Conservation (phyloP, 1,140 invertebrate species). For the Protaetia brevitarsis region DNA sequence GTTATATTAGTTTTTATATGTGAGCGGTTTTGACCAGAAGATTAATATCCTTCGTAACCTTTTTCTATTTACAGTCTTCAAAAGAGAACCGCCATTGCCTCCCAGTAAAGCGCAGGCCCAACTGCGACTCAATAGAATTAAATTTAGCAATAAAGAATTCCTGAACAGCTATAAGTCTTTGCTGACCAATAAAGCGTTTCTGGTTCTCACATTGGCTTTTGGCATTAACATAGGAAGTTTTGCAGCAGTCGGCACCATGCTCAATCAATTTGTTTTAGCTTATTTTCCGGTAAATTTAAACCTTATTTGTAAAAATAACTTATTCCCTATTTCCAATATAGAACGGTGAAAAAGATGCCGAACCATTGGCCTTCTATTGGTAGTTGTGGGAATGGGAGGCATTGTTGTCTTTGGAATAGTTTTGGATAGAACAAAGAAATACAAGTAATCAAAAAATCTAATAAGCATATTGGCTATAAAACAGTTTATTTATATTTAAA, state of each 20-base stretch:
- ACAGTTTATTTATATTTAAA: slow-evolving; percentile 28
- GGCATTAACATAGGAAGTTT: slow-evolving; percentile 37
- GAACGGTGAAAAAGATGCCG: slow-evolving; percentile 54
- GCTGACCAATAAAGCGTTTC: slow-evolving; percentile 31
- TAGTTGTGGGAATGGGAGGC: slow-evolving; percentile 66
- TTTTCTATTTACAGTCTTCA: neutral
- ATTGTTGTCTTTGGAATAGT: slow-evolving; percentile 66
- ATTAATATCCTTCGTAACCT: neutral
- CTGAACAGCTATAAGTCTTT: slow-evolving; percentile 25
- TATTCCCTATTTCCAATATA: slow-evolving; percentile 22
- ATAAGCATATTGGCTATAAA: too few species aligned
- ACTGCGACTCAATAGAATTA: neutral
- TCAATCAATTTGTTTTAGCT: slow-evolving; percentile 34
- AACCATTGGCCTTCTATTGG: too few species aligned
- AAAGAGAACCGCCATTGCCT: neutral
- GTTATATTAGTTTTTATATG: slow-evolving; percentile 6
- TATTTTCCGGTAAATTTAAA: slow-evolving; percentile 34
- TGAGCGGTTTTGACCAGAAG: neutral
- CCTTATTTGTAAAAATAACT: neutral
- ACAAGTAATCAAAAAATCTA: too few species aligned
- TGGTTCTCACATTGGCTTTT: slow-evolving; percentile 31
- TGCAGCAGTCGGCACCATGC: slow-evolving; percentile 29
- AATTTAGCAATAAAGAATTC: slow-evolving; percentile 22
- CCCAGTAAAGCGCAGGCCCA: slow-evolving; percentile 1
- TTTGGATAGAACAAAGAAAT: slow-evolving; percentile 63